These are phyloP conservation scores for Crioceris asparagi DNA, from an alignment of 2,888 invertebrate genomes.

Conservation along the genomic window DNA sequence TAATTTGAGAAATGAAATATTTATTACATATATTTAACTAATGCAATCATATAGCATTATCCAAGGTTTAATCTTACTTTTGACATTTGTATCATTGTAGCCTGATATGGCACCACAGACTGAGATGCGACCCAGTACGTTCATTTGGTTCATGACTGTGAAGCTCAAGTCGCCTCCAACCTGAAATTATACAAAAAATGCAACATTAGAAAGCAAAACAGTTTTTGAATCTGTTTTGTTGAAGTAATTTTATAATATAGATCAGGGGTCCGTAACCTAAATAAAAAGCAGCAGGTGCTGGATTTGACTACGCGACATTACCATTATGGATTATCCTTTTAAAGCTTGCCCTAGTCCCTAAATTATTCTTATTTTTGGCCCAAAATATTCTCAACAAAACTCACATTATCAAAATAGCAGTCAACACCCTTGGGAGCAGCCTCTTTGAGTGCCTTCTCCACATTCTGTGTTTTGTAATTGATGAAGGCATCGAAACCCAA, in stretches of 20 bases:
- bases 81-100: conserved; percentile 42
- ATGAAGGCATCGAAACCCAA: conserved; percentile 55
- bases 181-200: no score
- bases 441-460: conserved; percentile 44
- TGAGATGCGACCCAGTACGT: conserved; percentile 49
- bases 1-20: neutral
- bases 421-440: conserved; percentile 58
- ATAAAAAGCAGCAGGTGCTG: conserved; percentile 4
- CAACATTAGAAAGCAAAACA: no score
- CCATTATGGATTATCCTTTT: neutral
- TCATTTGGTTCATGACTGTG: conserved; percentile 52
- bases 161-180: conserved; percentile 59
- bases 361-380: neutral
- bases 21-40: neutral
- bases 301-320: no score
- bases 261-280: no score
- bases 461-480: conserved; percentile 56
- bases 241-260: no score
- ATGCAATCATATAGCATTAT: neutral
- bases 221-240: no score
- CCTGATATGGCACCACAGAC: conserved; percentile 58
- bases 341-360: neutral
- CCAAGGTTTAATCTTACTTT: conserved; percentile 12
- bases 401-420: conserved; percentile 66
- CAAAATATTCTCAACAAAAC: no score